A percentile compares a stretch with the other conserved stretches of the same genome.
These are phyloP conservation scores for Rhinoderma darwinii DNA, from an alignment of 2,113 vertebrate genomes.

Conservation along the genomic window DNA sequence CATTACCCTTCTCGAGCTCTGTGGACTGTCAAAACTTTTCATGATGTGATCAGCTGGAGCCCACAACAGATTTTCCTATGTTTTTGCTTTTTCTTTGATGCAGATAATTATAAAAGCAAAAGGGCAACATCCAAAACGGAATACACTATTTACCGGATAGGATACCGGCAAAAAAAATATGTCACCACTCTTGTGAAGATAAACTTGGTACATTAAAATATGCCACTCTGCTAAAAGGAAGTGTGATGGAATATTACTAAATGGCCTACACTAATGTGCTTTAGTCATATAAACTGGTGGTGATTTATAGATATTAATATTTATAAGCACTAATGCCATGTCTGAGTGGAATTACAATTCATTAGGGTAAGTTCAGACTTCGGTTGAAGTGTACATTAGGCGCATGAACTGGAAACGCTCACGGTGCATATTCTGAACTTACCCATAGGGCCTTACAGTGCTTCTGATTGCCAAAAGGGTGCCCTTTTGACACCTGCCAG, in stretches of 20 bases:
- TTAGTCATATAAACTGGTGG: not conserved
- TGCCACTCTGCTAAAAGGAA: not conserved
- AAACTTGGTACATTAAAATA: not conserved
- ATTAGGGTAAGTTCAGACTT: no score
- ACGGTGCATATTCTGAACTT: no score
- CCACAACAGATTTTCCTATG: slow-evolving; percentile 32
- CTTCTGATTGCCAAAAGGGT: no score
- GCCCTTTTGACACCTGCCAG: no score
- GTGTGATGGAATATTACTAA: not conserved
- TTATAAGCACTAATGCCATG: no score
- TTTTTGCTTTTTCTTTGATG: slow-evolving; percentile 46
- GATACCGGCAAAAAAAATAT: slow-evolving; percentile 5
- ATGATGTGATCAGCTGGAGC: slow-evolving; percentile 50
- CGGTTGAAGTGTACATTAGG: no score
- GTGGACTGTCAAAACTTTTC: slow-evolving; percentile 50
- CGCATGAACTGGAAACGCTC: no score
- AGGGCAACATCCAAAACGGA: slow-evolving; percentile 41
- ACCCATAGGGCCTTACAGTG: no score
- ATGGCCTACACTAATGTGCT: not conserved
- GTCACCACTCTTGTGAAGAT: not conserved
- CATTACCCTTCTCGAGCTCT: slow-evolving; percentile 45
- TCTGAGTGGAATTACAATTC: no score
- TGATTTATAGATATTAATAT: not conserved
- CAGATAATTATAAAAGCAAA: slow-evolving; percentile 48
- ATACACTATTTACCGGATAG: slow-evolving; percentile 24